These are phyloP conservation scores for Tachina grossa DNA, from an alignment of 2,888 invertebrate genomes.

Conservation along the genomic window DNA sequence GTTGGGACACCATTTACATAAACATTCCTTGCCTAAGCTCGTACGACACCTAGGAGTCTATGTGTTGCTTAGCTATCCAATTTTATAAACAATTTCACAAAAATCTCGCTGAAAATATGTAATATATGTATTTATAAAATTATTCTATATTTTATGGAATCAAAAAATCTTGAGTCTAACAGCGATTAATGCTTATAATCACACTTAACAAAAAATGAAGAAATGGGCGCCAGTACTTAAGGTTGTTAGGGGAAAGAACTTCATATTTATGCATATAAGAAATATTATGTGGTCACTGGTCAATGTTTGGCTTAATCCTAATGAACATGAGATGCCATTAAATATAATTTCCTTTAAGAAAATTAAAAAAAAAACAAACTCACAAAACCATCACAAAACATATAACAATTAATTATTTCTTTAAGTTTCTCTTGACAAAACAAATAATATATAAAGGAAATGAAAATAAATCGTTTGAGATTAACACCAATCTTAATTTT, in stretches of 20 bases:
- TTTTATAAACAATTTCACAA: no score
- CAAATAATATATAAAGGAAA: slow-evolving; percentile 55
- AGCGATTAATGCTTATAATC: slow-evolving; percentile 44
- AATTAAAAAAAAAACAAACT: not conserved
- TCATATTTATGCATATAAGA: not conserved
- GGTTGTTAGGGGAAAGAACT: slow-evolving; percentile 15
- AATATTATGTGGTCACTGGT: slow-evolving; percentile 63
- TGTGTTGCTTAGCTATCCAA: no score
- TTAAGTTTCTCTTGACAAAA: not conserved
- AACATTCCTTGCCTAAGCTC: no score
- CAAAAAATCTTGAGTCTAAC: no score
- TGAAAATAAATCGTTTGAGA: slow-evolving; percentile 50
- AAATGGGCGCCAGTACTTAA: slow-evolving; percentile 73
- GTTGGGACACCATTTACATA: no score
- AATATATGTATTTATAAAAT: no score
- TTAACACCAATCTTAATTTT: slow-evolving; percentile 48
- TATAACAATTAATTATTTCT: slow-evolving; percentile 44
- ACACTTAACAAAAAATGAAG: slow-evolving; percentile 17
- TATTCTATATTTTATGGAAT: no score
- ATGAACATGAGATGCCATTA: slow-evolving; percentile 66
- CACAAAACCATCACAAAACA: slow-evolving; percentile 13
- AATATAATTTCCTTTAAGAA: slow-evolving; percentile 49
- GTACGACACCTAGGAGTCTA: no score
- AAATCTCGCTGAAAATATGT: no score
- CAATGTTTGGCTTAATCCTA: slow-evolving; percentile 63